These are phyloP conservation scores for Smithornis capensis DNA, from an alignment of 2,113 vertebrate genomes.

Conservation along the genomic window DNA sequence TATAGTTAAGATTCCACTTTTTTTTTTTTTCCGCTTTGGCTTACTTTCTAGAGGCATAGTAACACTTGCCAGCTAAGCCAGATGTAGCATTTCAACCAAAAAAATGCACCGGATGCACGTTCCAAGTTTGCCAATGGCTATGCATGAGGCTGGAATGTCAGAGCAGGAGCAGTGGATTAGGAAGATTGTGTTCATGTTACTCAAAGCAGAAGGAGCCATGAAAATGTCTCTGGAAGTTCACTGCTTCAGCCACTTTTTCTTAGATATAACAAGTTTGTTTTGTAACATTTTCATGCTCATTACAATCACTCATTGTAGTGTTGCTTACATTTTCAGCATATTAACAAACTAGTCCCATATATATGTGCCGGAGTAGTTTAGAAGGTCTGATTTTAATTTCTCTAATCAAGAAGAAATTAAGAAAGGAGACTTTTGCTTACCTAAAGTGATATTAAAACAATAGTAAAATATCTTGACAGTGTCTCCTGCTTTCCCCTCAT, in stretches of 20 bases:
- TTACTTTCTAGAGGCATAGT: constrained; percentile 2
- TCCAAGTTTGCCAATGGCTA: constrained; percentile 69
- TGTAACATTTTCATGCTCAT: neutral
- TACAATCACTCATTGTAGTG: neutral
- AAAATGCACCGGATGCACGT: constrained; percentile 48
- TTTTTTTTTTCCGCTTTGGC: neutral
- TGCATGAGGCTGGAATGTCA: constrained; percentile 67
- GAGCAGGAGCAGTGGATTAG: constrained; percentile 40
- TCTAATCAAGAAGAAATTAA: neutral
- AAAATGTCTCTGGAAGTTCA: constrained; percentile 37
- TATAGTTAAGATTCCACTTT: constrained; percentile 19
- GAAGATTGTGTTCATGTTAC: constrained; percentile 35
- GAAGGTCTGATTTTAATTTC: neutral
- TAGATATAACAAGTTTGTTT: neutral
- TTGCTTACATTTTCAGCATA: neutral
- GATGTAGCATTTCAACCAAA: constrained; percentile 39
- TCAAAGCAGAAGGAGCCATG: constrained; percentile 57
- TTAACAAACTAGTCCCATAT: neutral
- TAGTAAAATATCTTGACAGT: neutral
- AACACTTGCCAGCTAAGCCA: constrained; percentile 47
- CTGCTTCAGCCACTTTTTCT: neutral
- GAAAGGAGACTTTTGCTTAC: neutral
- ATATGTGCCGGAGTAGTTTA: neutral
- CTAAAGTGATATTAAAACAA: neutral
- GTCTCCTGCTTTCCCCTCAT: neutral